Evolutionary conservation across 2,113 vertebrate species (phyloP).

Genomic region (Apodemus sylvaticus): DNA sequence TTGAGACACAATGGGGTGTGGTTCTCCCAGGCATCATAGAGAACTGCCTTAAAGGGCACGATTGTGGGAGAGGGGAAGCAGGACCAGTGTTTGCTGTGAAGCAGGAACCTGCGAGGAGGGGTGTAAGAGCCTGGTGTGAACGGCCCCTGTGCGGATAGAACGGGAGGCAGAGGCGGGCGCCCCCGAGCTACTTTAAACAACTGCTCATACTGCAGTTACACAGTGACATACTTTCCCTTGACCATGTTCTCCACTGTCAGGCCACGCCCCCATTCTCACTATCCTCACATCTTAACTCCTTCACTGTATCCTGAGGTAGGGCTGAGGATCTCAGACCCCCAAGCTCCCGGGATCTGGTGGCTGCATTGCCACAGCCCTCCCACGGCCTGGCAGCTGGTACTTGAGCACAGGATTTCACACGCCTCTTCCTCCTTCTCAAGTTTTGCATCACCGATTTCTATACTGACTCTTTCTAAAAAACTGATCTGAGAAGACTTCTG

Average conservation of each 20-base stretch:
- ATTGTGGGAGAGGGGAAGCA: background rate
- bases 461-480: background rate
- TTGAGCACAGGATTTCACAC: background rate
- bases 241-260: too few relatives aligned
- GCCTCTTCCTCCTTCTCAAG: background rate
- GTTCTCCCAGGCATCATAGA: background rate
- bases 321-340: too few relatives aligned
- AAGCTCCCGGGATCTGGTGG: background rate
- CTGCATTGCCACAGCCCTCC: background rate
- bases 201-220: background rate
- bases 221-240: background rate
- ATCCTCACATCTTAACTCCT: background rate
- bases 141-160: background rate
- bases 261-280: fast-evolving
- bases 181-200: background rate
- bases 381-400: background rate
- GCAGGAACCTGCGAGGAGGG: background rate
- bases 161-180: background rate
- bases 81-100: background rate
- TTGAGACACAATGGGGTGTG: background rate
- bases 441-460: background rate
- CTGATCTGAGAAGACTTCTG: background rate
- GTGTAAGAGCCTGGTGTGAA: background rate
- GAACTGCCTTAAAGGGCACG: background rate
- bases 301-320: background rate